These are phyloP conservation scores for Myopa tessellatipennis DNA, from an alignment of 2,888 invertebrate species.

Conservation along the genomic window DNA sequence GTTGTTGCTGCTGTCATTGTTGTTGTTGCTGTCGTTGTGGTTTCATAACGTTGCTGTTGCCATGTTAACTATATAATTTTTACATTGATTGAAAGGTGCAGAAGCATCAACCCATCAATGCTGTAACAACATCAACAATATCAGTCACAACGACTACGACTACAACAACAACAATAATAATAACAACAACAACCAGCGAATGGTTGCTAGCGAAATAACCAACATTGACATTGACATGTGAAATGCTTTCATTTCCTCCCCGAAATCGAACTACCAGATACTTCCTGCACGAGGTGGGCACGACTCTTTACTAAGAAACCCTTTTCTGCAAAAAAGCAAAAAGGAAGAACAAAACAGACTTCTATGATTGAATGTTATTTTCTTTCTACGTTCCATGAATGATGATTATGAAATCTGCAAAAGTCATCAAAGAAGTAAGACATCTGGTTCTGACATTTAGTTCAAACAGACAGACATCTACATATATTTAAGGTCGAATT, in stretches of 20 bases:
- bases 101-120: background rate
- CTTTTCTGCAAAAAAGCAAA: background rate
- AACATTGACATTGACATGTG: constrained; percentile 3
- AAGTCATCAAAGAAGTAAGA: background rate
- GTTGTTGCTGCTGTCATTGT: background rate
- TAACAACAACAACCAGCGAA: background rate
- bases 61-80: constrained; percentile 5
- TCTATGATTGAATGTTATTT: background rate
- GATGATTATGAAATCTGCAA: background rate
- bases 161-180: background rate
- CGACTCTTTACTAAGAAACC: background rate
- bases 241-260: constrained; percentile 17
- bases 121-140: constrained; percentile 11
- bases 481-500: too few species aligned
- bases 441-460: too few species aligned
- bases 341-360: background rate
- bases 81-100: constrained; percentile 15
- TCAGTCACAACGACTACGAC: background rate
- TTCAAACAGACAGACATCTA: too few species aligned
- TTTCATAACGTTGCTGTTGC: constrained; percentile 5
- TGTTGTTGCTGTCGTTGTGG: background rate
- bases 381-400: background rate
- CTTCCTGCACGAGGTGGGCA: background rate
- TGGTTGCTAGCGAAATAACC: background rate
- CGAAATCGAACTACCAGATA: too few species aligned